These are phyloP conservation scores for Catalaphyllia jardinei DNA, from an alignment of 64 coral and sea anemone species.

Conservation along the genomic window DNA sequence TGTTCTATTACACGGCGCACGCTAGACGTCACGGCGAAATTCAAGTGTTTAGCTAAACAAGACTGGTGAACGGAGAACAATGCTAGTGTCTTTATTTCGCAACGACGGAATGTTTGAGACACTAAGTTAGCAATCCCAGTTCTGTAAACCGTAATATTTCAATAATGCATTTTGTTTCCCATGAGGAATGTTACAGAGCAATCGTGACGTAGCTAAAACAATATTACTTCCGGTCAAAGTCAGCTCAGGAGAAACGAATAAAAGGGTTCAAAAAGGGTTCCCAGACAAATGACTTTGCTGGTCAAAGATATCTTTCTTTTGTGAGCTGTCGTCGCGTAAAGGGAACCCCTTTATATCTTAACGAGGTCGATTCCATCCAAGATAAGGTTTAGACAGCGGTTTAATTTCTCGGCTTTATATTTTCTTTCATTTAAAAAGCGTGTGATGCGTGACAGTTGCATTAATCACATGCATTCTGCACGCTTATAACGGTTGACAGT, in stretches of 20 bases:
- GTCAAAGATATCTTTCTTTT: not conserved
- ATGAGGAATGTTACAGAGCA: too few relatives aligned
- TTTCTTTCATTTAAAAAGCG: not conserved
- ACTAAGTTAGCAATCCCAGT: not conserved
- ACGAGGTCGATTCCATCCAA: conserved; percentile 16
- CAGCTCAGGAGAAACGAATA: not conserved
- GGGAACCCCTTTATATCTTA: not conserved
- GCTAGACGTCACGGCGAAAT: conserved; percentile 41
- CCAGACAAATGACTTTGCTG: not conserved
- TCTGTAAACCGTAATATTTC: not conserved
- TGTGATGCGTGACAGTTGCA: not conserved
- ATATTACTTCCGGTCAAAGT: conserved; percentile 29
- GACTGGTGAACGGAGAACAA: conserved; percentile 33
- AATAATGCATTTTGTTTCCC: too few relatives aligned
- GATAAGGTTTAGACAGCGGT: not conserved
- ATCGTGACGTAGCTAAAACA: conserved; percentile 1
- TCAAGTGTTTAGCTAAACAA: conserved; percentile 37
- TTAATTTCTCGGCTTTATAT: not conserved
- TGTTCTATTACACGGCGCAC: not conserved
- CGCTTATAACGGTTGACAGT: not conserved
- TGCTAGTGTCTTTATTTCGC: not conserved
- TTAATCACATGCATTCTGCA: not conserved
- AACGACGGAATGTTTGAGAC: not conserved
- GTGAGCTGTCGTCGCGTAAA: conserved; percentile 10
- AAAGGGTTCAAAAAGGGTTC: not conserved